Evolutionary conservation across 2,888 invertebrate species (phyloP).

Genomic region (Drosophila anceps): DNA sequence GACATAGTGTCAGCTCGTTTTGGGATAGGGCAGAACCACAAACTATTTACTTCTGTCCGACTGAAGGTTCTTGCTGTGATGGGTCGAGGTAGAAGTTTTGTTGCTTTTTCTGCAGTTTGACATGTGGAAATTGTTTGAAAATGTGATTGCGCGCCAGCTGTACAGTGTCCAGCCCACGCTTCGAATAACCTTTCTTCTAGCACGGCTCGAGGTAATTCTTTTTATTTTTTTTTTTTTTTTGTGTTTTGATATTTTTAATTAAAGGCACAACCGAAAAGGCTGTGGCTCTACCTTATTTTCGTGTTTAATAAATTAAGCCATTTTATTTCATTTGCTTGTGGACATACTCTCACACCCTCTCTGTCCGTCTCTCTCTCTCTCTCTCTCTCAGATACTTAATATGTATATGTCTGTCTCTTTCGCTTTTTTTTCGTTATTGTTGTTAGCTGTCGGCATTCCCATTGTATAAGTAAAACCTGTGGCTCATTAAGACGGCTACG

Average conservation of each 20-base stretch:
- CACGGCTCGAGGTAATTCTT: slow-evolving; percentile 3
- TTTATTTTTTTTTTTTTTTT: slow-evolving; percentile 19
- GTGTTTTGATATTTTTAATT: slow-evolving; percentile 58
- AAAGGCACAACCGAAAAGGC: slow-evolving; percentile 45
- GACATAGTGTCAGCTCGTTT: slow-evolving; percentile 17
- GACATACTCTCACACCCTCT: slow-evolving; percentile 13
- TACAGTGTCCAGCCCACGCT: slow-evolving; percentile 13
- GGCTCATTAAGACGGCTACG: slow-evolving; percentile 68
- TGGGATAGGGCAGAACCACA: not conserved
- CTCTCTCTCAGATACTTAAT: not conserved
- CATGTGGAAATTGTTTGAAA: slow-evolving; percentile 59
- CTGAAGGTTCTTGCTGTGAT: not conserved
- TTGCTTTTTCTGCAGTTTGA: slow-evolving; percentile 28
- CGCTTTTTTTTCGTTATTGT: slow-evolving; percentile 28
- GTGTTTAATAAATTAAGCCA: slow-evolving; percentile 68
- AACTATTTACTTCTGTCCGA: slow-evolving; percentile 22
- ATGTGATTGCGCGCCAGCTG: slow-evolving; percentile 58
- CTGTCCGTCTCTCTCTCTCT: not conserved
- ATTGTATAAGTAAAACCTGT: slow-evolving; percentile 51
- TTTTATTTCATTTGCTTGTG: slow-evolving; percentile 60
- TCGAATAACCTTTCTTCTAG: not conserved
- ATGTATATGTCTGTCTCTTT: slow-evolving; percentile 1
- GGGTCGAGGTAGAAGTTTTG: not conserved
- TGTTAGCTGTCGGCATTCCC: slow-evolving; percentile 36
- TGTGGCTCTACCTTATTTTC: slow-evolving; percentile 42